Conservation (phyloP, 92 coral and sea anemone genomes). For the Epizoanthus rinbou region DNA sequence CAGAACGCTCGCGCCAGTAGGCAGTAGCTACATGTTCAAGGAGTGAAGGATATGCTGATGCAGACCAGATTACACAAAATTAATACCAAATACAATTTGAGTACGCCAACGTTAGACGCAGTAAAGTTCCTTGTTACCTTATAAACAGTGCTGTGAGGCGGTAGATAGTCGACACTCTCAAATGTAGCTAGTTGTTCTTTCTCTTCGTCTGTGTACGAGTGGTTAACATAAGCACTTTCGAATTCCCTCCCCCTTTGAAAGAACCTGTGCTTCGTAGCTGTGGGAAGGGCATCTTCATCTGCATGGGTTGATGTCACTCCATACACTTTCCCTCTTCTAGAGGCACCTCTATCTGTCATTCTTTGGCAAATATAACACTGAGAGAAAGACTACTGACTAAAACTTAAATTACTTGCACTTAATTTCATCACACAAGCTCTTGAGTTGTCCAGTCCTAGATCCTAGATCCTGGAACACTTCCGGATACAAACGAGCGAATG, state of each 20-base stretch:
- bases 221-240: slow-evolving; percentile 97
- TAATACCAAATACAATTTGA: too few species aligned
- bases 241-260: slow-evolving; percentile 98
- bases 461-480: not conserved
- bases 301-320: slow-evolving; percentile 91
- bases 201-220: slow-evolving; percentile 93
- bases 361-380: not conserved
- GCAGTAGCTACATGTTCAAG: too few species aligned
- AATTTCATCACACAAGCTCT: not conserved
- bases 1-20: too few species aligned
- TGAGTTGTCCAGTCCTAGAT: too few species aligned
- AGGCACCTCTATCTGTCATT: slow-evolving; percentile 20
- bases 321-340: slow-evolving; percentile 69
- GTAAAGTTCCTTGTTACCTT: slow-evolving; percentile 58
- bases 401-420: not conserved
- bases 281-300: slow-evolving; percentile 91
- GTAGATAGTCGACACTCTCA: slow-evolving; percentile 95
- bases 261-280: slow-evolving; percentile 75
- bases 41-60: too few species aligned
- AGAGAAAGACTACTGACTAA: not conserved
- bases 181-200: slow-evolving; percentile 87
- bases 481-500: slow-evolving; percentile 12
- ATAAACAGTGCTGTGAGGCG: slow-evolving; percentile 96
- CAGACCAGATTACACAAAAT: too few species aligned
- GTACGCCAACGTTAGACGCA: too few species aligned